A percentile compares a stretch with the other conserved stretches of the same genome.
Evolutionary conservation across 2,797 vertebrate species (phyloP).

Genomic region (Sylvia borin): DNA sequence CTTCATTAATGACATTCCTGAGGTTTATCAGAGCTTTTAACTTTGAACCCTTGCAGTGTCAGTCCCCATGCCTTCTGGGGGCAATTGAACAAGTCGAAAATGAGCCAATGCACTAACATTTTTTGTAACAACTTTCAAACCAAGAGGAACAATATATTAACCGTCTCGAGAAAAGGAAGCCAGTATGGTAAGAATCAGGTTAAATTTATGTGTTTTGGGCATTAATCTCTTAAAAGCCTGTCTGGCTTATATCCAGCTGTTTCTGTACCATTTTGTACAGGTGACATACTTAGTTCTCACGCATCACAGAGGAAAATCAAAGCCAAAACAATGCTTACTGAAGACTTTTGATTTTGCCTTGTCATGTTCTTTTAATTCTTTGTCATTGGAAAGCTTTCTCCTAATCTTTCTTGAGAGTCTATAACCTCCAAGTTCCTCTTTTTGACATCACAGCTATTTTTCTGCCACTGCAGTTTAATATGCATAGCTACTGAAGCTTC

Average conservation of each 20-base stretch:
- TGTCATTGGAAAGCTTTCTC: conserved; percentile 3
- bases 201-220: background rate
- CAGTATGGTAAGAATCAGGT: background rate
- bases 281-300: background rate
- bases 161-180: background rate
- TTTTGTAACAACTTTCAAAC: background rate
- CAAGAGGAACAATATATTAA: background rate
- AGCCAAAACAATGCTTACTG: background rate
- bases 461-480: conserved; percentile 39
- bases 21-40: background rate
- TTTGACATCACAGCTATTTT: conserved; percentile 49
- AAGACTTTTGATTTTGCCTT: conserved; percentile 17
- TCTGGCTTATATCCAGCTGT: background rate
- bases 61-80: background rate
- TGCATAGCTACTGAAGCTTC: conserved; percentile 8
- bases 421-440: conserved; percentile 1
- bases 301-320: conserved; percentile 8
- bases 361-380: conserved; percentile 33
- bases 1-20: background rate
- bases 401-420: conserved; percentile 19
- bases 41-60: background rate
- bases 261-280: background rate
- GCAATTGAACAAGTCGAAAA: background rate
- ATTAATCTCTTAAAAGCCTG: background rate
- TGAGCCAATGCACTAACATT: background rate